Evolutionary conservation across 1,140 invertebrate genomes (phyloP).

Genomic region (Stegodyphus dumicola): DNA sequence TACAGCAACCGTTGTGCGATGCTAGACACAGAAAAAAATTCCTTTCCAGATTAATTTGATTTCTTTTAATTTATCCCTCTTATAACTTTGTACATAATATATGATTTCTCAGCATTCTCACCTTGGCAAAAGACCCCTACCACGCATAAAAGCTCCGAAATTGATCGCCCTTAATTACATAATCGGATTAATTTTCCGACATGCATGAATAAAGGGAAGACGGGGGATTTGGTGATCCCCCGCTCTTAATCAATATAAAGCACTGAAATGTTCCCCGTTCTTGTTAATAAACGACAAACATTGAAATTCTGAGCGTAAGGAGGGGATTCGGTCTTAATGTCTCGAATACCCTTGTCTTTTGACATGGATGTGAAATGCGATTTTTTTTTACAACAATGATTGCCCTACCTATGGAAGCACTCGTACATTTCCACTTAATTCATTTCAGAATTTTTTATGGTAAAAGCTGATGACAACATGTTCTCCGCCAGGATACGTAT

Average conservation of each 20-base stretch:
- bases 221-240: conserved; percentile 25
- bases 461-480: too few relatives aligned
- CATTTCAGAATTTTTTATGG: too few relatives aligned
- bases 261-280: conserved; percentile 20
- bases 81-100: conserved; percentile 12
- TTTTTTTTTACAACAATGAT: conserved; percentile 20
- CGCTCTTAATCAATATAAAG: conserved; percentile 46
- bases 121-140: conserved; percentile 1
- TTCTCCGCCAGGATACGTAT: too few relatives aligned
- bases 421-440: too few relatives aligned
- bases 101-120: not conserved
- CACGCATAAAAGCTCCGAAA: conserved; percentile 29
- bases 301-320: conserved; percentile 28
- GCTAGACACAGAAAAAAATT: not conserved
- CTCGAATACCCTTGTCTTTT: conserved; percentile 38
- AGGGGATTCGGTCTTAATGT: conserved; percentile 26
- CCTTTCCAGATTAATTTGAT: conserved; percentile 29
- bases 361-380: conserved; percentile 38
- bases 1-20: too few relatives aligned
- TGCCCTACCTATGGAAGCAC: too few relatives aligned
- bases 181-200: conserved; percentile 59
- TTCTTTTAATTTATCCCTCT: not conserved
- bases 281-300: conserved; percentile 59
- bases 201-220: conserved; percentile 52
- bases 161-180: conserved; percentile 56